phyloP scores from a whole-genome alignment of 2,113 vertebrate species.

The Melanostigma gelatinosum region DNA sequence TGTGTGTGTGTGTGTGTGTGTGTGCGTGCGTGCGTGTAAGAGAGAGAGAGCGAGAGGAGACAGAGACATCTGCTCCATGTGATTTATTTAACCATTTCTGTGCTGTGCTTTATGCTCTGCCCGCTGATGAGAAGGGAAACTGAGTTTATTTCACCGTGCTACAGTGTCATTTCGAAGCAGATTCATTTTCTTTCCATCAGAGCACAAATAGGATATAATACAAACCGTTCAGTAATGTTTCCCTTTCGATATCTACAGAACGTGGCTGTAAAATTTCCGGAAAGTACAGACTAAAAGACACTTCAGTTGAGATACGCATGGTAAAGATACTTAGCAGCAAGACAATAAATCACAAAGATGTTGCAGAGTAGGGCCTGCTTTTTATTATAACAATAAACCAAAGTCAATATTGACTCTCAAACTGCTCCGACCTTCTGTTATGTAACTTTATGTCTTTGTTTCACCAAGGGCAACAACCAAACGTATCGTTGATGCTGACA shows the following conservation, averaged over 20 bases:
- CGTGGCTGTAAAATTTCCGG: slow-evolving; percentile 30
- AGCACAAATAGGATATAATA: slow-evolving; percentile 33
- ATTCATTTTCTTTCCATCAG: slow-evolving; percentile 54
- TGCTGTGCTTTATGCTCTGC: slow-evolving; percentile 35
- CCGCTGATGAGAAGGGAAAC: slow-evolving; percentile 50
- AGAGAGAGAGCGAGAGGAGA: slow-evolving; percentile 27
- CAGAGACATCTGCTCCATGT: slow-evolving; percentile 60
- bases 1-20: slow-evolving; percentile 45
- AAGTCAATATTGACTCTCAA: slow-evolving; percentile 39
- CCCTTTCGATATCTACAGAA: slow-evolving; percentile 42
- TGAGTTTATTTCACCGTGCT: slow-evolving; percentile 42
- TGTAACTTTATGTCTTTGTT: slow-evolving; percentile 54
- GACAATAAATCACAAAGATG: slow-evolving; percentile 19
- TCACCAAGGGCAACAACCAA: slow-evolving; percentile 38
- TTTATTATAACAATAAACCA: slow-evolving; percentile 42
- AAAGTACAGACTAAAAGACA: slow-evolving; percentile 11
- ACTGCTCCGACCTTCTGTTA: slow-evolving; percentile 56
- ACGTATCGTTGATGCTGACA: slow-evolving; percentile 69
- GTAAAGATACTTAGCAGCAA: slow-evolving; percentile 4
- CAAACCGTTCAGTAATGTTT: slow-evolving; percentile 25
- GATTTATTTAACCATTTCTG: slow-evolving; percentile 77
- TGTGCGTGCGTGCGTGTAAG: too few relatives aligned
- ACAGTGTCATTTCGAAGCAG: slow-evolving; percentile 58
- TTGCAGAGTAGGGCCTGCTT: not conserved
- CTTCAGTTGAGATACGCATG: slow-evolving; percentile 19